These are phyloP conservation scores for Pachypeltis micranthus DNA, from an alignment of 1,140 invertebrate species.

Conservation along the genomic window DNA sequence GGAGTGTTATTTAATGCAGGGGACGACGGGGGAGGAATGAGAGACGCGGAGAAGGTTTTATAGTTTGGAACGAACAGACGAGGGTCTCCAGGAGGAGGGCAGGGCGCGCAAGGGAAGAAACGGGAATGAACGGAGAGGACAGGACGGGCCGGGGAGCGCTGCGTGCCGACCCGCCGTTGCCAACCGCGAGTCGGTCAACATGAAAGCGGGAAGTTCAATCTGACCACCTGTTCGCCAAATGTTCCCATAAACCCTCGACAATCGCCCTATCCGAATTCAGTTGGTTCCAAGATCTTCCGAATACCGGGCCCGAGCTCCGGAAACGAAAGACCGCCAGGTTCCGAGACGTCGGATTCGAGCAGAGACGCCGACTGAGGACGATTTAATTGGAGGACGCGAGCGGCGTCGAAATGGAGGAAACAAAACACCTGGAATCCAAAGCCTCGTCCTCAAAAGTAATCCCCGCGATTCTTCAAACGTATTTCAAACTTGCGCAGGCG, in stretches of 20 bases:
- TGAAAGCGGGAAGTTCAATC: conserved; percentile 5
- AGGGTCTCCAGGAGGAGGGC: not conserved
- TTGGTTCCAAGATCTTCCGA: too few relatives aligned
- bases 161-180: conserved; percentile 8
- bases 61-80: not conserved
- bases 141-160: not conserved
- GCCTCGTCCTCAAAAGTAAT: too few relatives aligned
- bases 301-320: too few relatives aligned
- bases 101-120: not conserved
- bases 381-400: too few relatives aligned
- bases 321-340: too few relatives aligned
- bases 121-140: not conserved
- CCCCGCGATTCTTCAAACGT: too few relatives aligned
- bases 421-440: too few relatives aligned
- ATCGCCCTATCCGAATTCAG: too few relatives aligned
- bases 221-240: conserved; percentile 16
- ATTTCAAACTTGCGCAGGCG: too few relatives aligned
- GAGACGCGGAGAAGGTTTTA: not conserved
- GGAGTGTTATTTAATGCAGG: not conserved
- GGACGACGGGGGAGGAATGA: not conserved
- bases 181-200: conserved; percentile 11
- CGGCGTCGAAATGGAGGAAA: too few relatives aligned
- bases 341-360: too few relatives aligned
- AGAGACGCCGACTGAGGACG: too few relatives aligned
- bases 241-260: not conserved